Conservation (phyloP, 92 coral and sea anemone species). For the Phenganax subtilis region DNA sequence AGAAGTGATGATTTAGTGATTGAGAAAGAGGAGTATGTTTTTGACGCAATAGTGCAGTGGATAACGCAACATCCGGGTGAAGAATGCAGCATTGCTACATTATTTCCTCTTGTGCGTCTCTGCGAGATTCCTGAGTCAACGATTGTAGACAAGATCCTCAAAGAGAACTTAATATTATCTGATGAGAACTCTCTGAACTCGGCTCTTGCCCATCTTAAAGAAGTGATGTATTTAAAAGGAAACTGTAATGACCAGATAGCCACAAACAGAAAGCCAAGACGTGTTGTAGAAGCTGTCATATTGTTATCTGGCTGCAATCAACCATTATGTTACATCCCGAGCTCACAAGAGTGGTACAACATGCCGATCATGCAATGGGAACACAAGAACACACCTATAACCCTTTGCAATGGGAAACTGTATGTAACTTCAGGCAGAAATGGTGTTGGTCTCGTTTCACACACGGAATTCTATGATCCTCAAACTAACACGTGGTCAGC, state of each 20-base stretch:
- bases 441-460: constrained; percentile 22
- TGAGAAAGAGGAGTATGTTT: constrained; percentile 36
- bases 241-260: constrained; percentile 19
- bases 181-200: background rate
- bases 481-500: constrained; percentile 21
- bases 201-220: constrained; percentile 27
- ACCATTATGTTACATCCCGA: constrained; percentile 28
- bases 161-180: constrained; percentile 25
- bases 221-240: constrained; percentile 14
- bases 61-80: constrained; percentile 5
- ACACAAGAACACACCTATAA: constrained; percentile 36
- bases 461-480: constrained; percentile 31
- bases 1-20: constrained; percentile 34
- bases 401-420: constrained; percentile 18
- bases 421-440: constrained; percentile 37
- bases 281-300: constrained; percentile 27
- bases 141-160: constrained; percentile 24
- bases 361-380: constrained; percentile 40
- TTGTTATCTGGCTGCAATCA: constrained; percentile 31
- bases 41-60: constrained; percentile 30
- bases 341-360: constrained; percentile 15
- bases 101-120: constrained; percentile 17
- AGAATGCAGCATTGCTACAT: background rate
- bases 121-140: constrained; percentile 24
- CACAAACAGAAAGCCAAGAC: constrained; percentile 27